Base-by-base conservation (phyloP, 2,888 invertebrate species). In the Synanthedon vespiformis region DNA sequence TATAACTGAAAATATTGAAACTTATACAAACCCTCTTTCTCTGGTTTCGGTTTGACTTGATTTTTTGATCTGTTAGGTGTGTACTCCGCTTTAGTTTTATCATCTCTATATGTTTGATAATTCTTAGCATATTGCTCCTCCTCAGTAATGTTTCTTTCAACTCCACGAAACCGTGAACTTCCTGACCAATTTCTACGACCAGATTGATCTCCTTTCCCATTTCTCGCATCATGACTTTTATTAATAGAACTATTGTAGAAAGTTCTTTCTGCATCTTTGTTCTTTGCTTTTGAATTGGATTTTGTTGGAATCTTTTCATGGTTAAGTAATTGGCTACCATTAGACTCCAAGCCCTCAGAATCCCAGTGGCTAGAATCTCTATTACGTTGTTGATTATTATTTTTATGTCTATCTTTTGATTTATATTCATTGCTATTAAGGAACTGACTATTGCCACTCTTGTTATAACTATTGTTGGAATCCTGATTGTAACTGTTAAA, bases 41-140 rank as follows among this genome's bases (percentile, higher is more conserved):
- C 34, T 10, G 34, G 34, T 34, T 34, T 44, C 14, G 3, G 4
- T 40, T 41, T 47, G 2, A 11, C 22, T n/a, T 12, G 47, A 47
- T 10, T 51, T 40, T 41, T 47, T 8, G n/a, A n/a, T n/a, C 6
- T 18, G 12, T 8, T 51, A 8, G 40, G 22, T 34, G n/a, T 47
- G 22, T 18, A 12, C 60, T 48, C 40, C 57, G 60, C 62, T 48
- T 72, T 68, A 13, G 54, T 10, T 56, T 62, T 76, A 8, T 80
- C 78, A 40, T 80, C 76, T 57, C 61, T 75, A 40, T 67, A 65
- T 40, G 74, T 70, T 18, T 72, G 56, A 59, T 85, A 87, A 27
- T 62, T 72, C 58, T 73, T 83, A 16, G 84, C 85, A 74, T 71
- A 85, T 53, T 84, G 80, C 56, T 84, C 86, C 72, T 86, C 83